Evolutionary conservation across 1,140 invertebrate genomes (phyloP), one percentile per base, ranked within the genome.

Genomic region (Spodoptera frugiperda): DNA sequence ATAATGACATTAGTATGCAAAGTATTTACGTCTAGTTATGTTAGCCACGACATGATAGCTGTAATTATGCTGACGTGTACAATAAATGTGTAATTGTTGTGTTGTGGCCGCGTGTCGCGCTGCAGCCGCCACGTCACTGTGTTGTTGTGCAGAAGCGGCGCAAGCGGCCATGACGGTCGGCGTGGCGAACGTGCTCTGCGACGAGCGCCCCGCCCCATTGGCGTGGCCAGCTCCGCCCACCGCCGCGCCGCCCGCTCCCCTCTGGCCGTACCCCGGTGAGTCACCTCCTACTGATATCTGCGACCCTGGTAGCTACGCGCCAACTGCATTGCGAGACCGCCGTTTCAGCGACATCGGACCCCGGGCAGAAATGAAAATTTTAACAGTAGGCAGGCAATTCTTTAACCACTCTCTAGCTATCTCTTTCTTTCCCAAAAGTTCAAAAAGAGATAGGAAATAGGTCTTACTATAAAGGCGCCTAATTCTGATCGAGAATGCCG

Each of bases 231-330:
- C 87, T 75, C 89, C 85, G 77, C 91, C 87, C 87, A 89, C 89
- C 78, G 92, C 90, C 81, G 88, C 89, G 77, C 90, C 87, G 83
- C 89, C 96, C 83, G 95, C 96, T 72, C 96, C 96, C 78, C 94
- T 97, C 86, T 96, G 96, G 96, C 95, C 96, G 93, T 97, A 97
- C 94, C 96, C 96, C 76, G 91, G 96, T 96, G 90, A 96, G 95
- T 93, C 84, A 90, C 89, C 89, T 92, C 89, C 87, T 76, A 57
- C 77, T 39, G 46, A 73, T 73, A 84, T 67, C 88, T 93, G 91
- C 78, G 79, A 79, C 80, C 92, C 92, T 93, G 89, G 92, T 93
- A 93, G 86, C 87, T 93, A 88, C 91, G 90, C 92, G 91, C 92
- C 92, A 93, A 93, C 87, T 89, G 85, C 89, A 88, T 90, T 90